Evolutionary conservation across 2,113 vertebrate species (phyloP).

Genomic region (Amazona vittata): DNA sequence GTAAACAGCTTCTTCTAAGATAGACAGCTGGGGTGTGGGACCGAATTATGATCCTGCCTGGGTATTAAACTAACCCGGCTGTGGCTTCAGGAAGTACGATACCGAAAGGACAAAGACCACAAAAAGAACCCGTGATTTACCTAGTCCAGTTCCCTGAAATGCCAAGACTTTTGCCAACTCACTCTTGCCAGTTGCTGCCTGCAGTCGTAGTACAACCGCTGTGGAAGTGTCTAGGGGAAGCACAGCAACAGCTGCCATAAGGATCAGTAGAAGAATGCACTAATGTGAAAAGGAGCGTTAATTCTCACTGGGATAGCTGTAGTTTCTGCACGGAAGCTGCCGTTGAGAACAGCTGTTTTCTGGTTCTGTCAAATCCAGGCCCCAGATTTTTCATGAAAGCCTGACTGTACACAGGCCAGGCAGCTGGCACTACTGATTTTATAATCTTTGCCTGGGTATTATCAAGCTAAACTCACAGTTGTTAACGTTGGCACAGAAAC

Average conservation of each 20-base stretch:
- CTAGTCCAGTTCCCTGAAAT: not conserved
- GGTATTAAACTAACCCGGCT: not conserved
- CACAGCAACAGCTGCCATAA: not conserved
- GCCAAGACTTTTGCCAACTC: not conserved
- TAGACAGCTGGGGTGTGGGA: not conserved
- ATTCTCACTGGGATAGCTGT: not conserved
- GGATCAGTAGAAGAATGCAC: not conserved
- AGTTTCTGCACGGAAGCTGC: not conserved
- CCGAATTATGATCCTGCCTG: not conserved
- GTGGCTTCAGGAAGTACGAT: not conserved
- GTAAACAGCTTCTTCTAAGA: not conserved
- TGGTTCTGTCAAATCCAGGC: not conserved
- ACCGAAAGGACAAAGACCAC: not conserved
- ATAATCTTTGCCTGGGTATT: conserved; percentile 8
- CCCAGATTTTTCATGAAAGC: conserved; percentile 43
- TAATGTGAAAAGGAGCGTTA: not conserved
- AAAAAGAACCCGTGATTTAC: not conserved
- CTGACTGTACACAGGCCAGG: conserved; percentile 17
- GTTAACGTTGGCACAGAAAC: not conserved
- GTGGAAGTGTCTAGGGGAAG: not conserved
- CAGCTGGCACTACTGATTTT: conserved; percentile 43
- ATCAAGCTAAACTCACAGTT: conserved; percentile 14
- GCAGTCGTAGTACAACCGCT: not conserved
- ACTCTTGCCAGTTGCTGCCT: not conserved
- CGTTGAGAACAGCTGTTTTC: conserved; percentile 41